phyloP scores from a whole-genome alignment of 2,113 vertebrate species.

The Chionomys nivalis region DNA sequence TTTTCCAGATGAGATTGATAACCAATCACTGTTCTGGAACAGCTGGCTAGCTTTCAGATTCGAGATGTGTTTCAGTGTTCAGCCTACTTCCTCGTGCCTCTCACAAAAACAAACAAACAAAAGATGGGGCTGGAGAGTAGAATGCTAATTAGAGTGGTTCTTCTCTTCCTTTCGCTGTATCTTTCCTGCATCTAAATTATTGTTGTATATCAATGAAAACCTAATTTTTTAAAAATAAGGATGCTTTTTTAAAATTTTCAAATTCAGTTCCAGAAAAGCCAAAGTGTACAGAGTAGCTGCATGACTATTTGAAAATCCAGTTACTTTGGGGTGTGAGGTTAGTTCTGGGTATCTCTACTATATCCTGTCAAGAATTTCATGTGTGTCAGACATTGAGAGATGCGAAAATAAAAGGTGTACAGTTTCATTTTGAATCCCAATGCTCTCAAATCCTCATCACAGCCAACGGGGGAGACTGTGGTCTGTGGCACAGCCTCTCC shows the following conservation, averaged over 20 bases:
- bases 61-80: conserved; percentile 38
- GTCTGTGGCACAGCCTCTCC: not conserved
- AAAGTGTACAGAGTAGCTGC: not conserved
- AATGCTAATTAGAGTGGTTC: conserved; percentile 74
- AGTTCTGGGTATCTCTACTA: conserved; percentile 39
- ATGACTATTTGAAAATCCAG: conserved; percentile 60
- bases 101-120: conserved; percentile 28
- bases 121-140: not conserved
- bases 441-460: not conserved
- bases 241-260: conserved; percentile 22
- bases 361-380: conserved; percentile 54
- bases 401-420: not conserved
- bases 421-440: not conserved
- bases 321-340: conserved; percentile 63
- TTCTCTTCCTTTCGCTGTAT: conserved; percentile 64
- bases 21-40: conserved; percentile 60
- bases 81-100: conserved; percentile 55
- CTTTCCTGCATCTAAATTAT: conserved; percentile 56
- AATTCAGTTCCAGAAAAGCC: conserved; percentile 59
- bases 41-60: conserved; percentile 67
- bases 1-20: conserved; percentile 70
- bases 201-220: conserved; percentile 54
- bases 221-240: not conserved
- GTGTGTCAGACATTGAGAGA: conserved; percentile 53
- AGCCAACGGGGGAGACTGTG: not conserved